Percentiles rank a stretch among this genome's conserved stretches.
Conservation (phyloP, 2,797 vertebrate genomes). For the Neopelma chrysocephalum region DNA sequence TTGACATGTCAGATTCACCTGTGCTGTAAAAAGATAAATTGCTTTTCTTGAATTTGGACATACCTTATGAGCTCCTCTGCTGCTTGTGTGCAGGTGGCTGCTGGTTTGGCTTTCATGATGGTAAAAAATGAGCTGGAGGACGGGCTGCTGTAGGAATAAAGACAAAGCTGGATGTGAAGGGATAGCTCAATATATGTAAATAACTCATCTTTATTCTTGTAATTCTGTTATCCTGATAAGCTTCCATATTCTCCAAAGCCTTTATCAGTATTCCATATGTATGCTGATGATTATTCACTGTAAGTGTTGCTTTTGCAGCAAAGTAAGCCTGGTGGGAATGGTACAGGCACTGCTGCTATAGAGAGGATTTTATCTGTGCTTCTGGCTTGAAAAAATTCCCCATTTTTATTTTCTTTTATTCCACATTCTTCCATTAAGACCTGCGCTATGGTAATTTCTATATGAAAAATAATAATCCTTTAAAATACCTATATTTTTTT, state of each 20-base stretch:
- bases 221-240: neutral
- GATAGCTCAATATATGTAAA: neutral
- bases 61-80: accelerated
- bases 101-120: neutral
- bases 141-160: neutral
- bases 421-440: neutral
- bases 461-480: neutral
- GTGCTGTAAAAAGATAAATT: neutral
- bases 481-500: neutral
- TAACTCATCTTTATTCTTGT: neutral
- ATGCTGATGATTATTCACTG: neutral
- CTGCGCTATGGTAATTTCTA: neutral
- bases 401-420: neutral
- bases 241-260: neutral
- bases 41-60: neutral
- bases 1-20: neutral
- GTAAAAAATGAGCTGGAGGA: neutral
- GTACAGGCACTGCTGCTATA: neutral
- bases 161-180: neutral
- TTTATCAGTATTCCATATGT: neutral
- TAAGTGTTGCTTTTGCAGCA: neutral
- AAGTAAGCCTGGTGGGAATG: neutral
- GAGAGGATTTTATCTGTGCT: neutral
- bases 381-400: neutral
- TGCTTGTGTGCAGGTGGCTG: neutral